Base-by-base conservation (phyloP, 1,140 invertebrate genomes). In the Temnothorax nylanderi region DNA sequence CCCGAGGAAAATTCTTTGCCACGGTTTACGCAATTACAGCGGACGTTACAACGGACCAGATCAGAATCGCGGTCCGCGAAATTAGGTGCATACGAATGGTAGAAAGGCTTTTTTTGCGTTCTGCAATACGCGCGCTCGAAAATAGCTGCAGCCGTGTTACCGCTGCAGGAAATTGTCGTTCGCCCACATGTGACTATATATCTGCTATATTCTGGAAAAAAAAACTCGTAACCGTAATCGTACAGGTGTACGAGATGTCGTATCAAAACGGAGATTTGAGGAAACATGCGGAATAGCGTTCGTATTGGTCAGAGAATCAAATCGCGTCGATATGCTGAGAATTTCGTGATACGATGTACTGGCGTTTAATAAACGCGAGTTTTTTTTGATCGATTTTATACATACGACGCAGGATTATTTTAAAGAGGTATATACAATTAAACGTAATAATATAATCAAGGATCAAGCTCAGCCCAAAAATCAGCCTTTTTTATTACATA, bases 61-160 rank as follows among this genome's bases (percentile, higher is more conserved):
- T 82, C 80, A 16, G 80, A 84, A 75, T 75, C 71, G 32, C n/a
- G 32, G 69, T 32, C 21, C 41, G 69, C 41, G 69, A 60, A 84
- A 84, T 84, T 75, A 74, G 69, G 41, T 75, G 41, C 54, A 47
- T 47, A 74, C 67, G 54, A 58, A 58, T 56, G 65, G 65, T 37
- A 26, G 41, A 54, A 75, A 41, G 37, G 78, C 13, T 34, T 72
- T 58, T 26, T 81, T 72, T 72, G 18, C 56, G 21, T 71, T 16
- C 41, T 18, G 32, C 26, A 74, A 82, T 82, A 26, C 41, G 18
- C 11, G 21, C 18, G 26, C 80, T n/a, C 10, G 67, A 72, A 72
- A 72, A 3, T 72, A 49, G 51, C 21, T 13, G 26, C 26, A 13
- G 54, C 26, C 7, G 26, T 47, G 69, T 74, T 47, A 41, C 34